A percentile compares a stretch with the other conserved stretches of the same genome.
These are phyloP conservation scores for Lamellibrachia luymesi DNA, from an alignment of 1,140 invertebrate species.

Conservation along the genomic window DNA sequence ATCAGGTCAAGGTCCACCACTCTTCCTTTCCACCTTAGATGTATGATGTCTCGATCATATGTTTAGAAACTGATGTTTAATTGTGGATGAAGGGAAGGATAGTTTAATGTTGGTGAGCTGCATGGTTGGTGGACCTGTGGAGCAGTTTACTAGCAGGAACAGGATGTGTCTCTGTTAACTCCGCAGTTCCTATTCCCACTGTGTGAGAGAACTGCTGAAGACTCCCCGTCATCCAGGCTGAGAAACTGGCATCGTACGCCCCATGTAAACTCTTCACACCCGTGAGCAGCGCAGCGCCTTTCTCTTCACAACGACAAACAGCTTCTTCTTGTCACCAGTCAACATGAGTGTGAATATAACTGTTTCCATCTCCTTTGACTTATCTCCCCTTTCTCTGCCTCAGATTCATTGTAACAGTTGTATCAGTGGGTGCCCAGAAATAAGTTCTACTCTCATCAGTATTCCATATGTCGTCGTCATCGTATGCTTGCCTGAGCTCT, in stretches of 20 bases:
- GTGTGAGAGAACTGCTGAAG: not conserved
- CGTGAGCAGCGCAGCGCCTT: too few species aligned
- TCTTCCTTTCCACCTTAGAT: too few species aligned
- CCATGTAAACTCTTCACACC: not conserved
- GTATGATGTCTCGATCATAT: too few species aligned
- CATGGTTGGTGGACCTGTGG: not conserved
- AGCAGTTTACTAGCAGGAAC: not conserved
- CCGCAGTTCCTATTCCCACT: not conserved
- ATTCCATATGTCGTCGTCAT: not conserved
- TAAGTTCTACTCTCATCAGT: not conserved
- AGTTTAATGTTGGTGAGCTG: too few species aligned
- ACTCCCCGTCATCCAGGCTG: not conserved
- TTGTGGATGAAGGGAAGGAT: too few species aligned
- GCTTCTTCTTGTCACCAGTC: not conserved
- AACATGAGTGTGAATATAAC: not conserved
- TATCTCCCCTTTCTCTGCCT: not conserved
- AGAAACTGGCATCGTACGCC: not conserved
- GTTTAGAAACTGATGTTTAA: too few species aligned
- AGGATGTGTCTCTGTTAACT: not conserved
- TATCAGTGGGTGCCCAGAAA: not conserved
- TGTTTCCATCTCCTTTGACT: not conserved
- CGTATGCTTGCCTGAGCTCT: not conserved
- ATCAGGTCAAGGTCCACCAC: too few species aligned
- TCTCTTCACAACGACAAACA: too few species aligned
- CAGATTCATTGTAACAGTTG: too few species aligned